Evolutionary conservation across 2,113 vertebrate genomes (phyloP), one percentile per base, ranked within the genome.

Genomic region (Coturnix japonica): DNA sequence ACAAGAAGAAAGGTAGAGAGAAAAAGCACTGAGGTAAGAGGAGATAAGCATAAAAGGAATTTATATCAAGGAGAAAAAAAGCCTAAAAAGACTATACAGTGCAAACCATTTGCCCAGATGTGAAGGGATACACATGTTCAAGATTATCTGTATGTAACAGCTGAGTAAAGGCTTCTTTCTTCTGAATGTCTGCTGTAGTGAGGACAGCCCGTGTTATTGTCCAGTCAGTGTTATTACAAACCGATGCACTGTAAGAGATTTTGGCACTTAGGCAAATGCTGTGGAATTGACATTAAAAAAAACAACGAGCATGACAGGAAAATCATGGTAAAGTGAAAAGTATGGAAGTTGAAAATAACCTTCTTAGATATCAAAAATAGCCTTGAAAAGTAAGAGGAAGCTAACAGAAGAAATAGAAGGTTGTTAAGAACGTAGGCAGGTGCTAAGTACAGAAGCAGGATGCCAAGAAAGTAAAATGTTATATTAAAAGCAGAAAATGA

Each of bases 401-500:
- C 33, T 91, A 90, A 73, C 26, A 76, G 53, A 80, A 92, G 46
- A 93, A 86, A 79, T 23, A 79, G 15, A 85, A 89, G 61, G 16
- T 37, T 93, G 28, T 78, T 66, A 84, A 75, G 37, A 44, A 65
- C 20, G 64, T 79, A 65, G 70, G 70, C 80, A 93, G 88, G 65
- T 95, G 80, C 70, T 49, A 70, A 64, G 31, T 64, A 81, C 41
- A 72, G 76, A 88, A 86, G 49, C 53, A 69, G 49, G 33, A 31
- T 69, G 39, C 44, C 65, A 81, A 90, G 39, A 81, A 94, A 78
- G 33, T 28, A 11, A 78, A 78, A 84, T 78, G 81, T 72, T 75
- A 84, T 75, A 49, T 49, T 59, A 66, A 87, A 79, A 86, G 81
- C 54, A 89, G 66, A 86, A 93, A 84, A 95, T 69, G 33, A 81